Evolutionary conservation across 2,113 vertebrate genomes (phyloP), one percentile per base, ranked within the genome.

Genomic region (Myotis davidii): DNA sequence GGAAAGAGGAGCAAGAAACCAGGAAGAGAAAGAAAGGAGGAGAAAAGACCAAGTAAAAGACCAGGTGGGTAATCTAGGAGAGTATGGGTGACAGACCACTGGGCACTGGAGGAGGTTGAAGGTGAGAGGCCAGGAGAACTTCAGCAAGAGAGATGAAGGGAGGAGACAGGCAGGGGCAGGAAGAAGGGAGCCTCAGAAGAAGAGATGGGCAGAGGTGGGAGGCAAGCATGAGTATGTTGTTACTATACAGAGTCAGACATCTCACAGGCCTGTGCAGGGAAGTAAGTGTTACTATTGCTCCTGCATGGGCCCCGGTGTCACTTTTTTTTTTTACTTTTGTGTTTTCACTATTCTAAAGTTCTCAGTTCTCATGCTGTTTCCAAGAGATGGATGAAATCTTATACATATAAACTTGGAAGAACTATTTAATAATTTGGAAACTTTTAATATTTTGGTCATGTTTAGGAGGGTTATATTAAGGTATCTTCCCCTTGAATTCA

Each of bases 371-470:
- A 91, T 77, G 45, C 3, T 77, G 18, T 65, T 88, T 74, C 56
- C 52, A 83, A 88, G 90, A 27, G 52, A 74, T 32, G 54, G 74
- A 87, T 70, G 39, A 87, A 11, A 32, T 59, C 27, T n/a, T n/a
- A 45, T 27, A 34, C 34, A 82, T 6, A 25, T 20, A 81, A 18
- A 56, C 18, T 72, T 78, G 48, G 39, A 77, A 93, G 50, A 92
- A 50, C 65, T 72, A 73, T 67, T 67, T 84, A 39, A 56, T n/a
- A 69, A 77, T 67, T 82, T 93, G 18, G 29, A 92, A 94, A 91
- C 59, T 45, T 85, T 85, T 79, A 79, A 54, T 90, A 50, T 94
- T 90, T 90, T 92, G 27, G 50, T 92, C 72, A 88, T 37, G 16
- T 90, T 85, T 82, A 88, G 59, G 64, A 94, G 45, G n/a, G 65